Conservation (phyloP, 2,888 invertebrate genomes). For the Galerucella pusilla region DNA sequence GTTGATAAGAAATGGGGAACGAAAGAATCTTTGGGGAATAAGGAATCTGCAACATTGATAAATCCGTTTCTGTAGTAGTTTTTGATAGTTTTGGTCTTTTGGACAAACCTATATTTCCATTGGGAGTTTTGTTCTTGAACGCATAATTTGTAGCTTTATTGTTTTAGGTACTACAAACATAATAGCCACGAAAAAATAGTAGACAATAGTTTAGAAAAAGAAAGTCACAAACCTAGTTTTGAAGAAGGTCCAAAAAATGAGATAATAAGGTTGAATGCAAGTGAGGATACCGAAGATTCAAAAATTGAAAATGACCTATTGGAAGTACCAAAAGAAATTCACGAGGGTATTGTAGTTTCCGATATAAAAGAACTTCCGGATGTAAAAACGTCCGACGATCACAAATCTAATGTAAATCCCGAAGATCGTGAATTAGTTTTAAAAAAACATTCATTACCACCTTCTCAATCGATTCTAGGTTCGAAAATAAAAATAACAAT, state of each 20-base stretch:
- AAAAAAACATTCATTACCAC: background rate
- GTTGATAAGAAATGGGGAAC: too few relatives aligned
- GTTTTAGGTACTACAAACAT: background rate
- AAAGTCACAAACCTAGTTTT: background rate
- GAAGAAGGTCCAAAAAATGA: background rate
- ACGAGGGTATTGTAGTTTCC: background rate
- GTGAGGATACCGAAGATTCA: background rate
- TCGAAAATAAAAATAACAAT: slow-evolving; percentile 12
- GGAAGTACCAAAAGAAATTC: background rate
- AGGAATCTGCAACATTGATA: too few relatives aligned
- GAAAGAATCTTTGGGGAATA: too few relatives aligned
- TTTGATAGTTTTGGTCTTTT: too few relatives aligned
- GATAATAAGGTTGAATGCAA: background rate
- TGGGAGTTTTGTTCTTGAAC: too few relatives aligned
- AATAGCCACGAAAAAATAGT: background rate
- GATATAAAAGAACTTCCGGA: background rate
- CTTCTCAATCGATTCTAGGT: background rate
- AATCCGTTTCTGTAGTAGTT: too few relatives aligned
- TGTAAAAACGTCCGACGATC: background rate
- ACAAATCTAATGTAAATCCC: background rate
- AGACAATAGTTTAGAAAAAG: background rate
- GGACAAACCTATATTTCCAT: too few relatives aligned
- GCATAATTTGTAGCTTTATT: too few relatives aligned
- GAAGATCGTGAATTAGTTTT: background rate
- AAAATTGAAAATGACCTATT: background rate